Evolutionary conservation across 2,888 invertebrate genomes (phyloP).

Genomic region (Vanessa cardui): DNA sequence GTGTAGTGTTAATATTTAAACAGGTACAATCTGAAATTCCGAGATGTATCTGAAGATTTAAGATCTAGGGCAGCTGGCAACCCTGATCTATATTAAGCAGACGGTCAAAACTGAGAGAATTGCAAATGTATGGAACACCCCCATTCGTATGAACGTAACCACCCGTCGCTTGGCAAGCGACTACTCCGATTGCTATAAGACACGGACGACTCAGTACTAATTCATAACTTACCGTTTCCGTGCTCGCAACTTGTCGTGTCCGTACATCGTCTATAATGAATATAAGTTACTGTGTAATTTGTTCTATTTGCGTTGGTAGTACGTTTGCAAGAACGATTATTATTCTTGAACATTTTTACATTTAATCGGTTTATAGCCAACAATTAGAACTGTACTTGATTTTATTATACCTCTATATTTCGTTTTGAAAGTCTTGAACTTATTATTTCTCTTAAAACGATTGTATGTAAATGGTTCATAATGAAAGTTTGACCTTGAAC

Average conservation of each 20-base stretch:
- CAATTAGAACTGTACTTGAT: no score
- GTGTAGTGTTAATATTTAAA: no score
- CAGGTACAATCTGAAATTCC: no score
- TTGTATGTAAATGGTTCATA: no score
- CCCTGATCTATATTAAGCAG: constrained; percentile 20
- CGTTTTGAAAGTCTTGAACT: no score
- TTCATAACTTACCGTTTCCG: constrained; percentile 16
- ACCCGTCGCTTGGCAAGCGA: constrained; percentile 21
- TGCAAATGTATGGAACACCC: constrained; percentile 25
- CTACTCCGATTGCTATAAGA: constrained; percentile 17
- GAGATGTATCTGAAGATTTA: no score
- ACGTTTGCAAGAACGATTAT: not conserved
- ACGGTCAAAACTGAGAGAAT: constrained; percentile 29
- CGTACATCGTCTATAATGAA: constrained; percentile 8
- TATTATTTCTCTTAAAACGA: no score
- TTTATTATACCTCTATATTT: no score
- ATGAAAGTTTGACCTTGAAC: not conserved
- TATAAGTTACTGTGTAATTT: constrained; percentile 3
- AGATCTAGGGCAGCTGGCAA: constrained; percentile 6
- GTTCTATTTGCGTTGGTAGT: not conserved
- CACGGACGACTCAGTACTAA: constrained; percentile 16
- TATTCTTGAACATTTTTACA: not conserved
- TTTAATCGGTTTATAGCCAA: not conserved
- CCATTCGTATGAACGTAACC: constrained; percentile 11
- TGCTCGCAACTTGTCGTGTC: constrained; percentile 13